Conservation (phyloP, 2,888 invertebrate genomes). For the Brassicogethes aeneus region DNA sequence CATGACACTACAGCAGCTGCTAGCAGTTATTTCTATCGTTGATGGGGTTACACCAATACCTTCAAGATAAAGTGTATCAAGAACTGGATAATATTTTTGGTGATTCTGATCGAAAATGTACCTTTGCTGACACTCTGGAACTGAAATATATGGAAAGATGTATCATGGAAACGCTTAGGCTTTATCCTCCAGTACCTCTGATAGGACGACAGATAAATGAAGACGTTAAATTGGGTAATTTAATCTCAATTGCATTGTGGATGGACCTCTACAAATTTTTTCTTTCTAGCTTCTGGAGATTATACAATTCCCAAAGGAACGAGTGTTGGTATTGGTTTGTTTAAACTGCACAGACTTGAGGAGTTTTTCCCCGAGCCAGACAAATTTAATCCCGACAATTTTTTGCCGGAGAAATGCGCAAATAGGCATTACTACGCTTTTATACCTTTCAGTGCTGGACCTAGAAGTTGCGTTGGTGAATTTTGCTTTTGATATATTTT, state of each 20-base stretch:
- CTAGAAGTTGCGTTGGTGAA: constrained; percentile 71
- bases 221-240: constrained; percentile 58
- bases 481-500: neutral
- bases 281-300: constrained; percentile 47
- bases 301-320: constrained; percentile 62
- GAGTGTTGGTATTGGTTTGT: constrained; percentile 59
- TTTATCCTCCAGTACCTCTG: constrained; percentile 74
- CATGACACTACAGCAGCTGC: constrained; percentile 81
- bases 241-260: no score
- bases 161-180: constrained; percentile 63
- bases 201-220: constrained; percentile 64
- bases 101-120: constrained; percentile 64
- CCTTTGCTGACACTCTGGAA: constrained; percentile 66
- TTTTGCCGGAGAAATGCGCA: constrained; percentile 64
- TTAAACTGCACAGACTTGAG: constrained; percentile 57
- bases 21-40: constrained; percentile 79
- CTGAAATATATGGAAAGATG: constrained; percentile 78
- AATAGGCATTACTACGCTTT: constrained; percentile 72
- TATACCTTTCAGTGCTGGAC: constrained; percentile 74
- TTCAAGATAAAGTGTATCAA: constrained; percentile 66
- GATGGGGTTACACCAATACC: constrained; percentile 69
- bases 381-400: constrained; percentile 70
- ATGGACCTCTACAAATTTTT: no score
- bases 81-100: constrained; percentile 71
- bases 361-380: constrained; percentile 61